These are phyloP conservation scores for Ephydatia muelleri DNA, from an alignment of 37 sponge, comb jelly and placozoan species.

Conservation along the genomic window DNA sequence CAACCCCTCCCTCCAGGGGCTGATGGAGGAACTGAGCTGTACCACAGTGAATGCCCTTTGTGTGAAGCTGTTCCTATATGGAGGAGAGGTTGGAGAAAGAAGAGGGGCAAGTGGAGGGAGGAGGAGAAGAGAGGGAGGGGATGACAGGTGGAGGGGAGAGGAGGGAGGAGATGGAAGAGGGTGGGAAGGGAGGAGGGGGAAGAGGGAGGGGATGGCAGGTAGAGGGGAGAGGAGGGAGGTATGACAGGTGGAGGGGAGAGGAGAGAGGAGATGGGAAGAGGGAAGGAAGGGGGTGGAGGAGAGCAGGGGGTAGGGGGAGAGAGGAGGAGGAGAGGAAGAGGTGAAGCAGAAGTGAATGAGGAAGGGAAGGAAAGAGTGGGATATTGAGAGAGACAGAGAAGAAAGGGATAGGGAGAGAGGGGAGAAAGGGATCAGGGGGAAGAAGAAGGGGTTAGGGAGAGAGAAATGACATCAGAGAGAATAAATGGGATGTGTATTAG, in stretches of 20 bases:
- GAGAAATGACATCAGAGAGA: neutral
- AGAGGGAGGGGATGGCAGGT: neutral
- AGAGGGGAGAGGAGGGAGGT: neutral
- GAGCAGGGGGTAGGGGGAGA: no score
- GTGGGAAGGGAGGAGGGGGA: neutral
- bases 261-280: neutral
- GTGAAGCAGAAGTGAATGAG: no score
- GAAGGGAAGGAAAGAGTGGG: no score
- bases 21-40: constrained; percentile 56
- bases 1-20: constrained; percentile 64
- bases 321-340: no score
- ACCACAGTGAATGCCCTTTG: constrained; percentile 67
- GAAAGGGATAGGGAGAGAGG: no score
- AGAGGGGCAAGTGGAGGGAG: neutral
- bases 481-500: neutral
- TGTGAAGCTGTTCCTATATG: constrained; percentile 58
- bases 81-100: no score
- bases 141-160: no score
- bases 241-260: no score
- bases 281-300: no score
- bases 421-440: no score
- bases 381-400: no score
- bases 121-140: neutral
- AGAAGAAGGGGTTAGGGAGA: no score
- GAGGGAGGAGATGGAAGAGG: neutral